Conservation (phyloP, 2,113 vertebrate genomes). For the Egretta garzetta region DNA sequence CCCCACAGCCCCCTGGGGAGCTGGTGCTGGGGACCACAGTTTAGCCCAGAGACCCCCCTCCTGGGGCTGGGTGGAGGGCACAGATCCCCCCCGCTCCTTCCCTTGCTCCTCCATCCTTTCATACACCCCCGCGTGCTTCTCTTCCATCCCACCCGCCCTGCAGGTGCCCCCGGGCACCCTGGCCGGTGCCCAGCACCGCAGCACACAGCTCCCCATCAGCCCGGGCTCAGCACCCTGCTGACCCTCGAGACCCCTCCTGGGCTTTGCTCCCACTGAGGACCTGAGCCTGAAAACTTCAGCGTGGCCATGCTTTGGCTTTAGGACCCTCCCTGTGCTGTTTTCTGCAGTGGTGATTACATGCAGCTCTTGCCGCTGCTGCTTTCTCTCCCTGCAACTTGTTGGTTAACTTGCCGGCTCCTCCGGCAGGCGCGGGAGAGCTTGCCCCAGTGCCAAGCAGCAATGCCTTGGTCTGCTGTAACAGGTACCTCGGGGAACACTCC, state of each 20-base stretch:
- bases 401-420: constrained; percentile 19
- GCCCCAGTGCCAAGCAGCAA: neutral
- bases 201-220: neutral
- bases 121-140: neutral
- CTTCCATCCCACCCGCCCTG: neutral
- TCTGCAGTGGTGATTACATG: constrained; percentile 55
- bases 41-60: neutral
- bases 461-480: neutral
- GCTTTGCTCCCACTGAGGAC: neutral
- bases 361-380: neutral
- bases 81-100: neutral
- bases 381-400: constrained; percentile 43
- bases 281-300: neutral
- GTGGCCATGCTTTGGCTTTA: neutral
- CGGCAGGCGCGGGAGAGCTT: neutral
- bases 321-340: neutral
- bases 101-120: neutral
- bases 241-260: accelerated
- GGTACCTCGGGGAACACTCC: neutral
- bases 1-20: accelerated
- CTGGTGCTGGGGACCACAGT: accelerated
- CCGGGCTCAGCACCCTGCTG: neutral
- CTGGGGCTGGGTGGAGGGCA: neutral
- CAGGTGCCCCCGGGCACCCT: accelerated
- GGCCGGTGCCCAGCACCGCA: neutral